Conservation (phyloP, 2,113 vertebrate genomes). For the Cyprinodon variegatus region DNA sequence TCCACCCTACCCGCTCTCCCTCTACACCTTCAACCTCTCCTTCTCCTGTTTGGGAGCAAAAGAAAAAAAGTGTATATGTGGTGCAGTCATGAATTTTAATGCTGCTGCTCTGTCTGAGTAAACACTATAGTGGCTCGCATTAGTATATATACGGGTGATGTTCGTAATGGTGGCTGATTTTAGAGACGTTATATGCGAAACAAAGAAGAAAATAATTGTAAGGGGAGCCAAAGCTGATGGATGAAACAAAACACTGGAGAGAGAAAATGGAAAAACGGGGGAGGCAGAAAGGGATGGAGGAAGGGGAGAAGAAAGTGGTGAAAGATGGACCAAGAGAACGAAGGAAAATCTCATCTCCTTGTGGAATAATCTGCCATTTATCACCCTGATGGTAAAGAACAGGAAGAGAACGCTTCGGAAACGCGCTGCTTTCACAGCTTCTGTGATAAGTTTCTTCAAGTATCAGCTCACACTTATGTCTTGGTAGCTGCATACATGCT, state of each 20-base stretch:
- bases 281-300: constrained; percentile 26
- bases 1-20: constrained; percentile 21
- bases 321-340: constrained; percentile 48
- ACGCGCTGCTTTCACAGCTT: constrained; percentile 62
- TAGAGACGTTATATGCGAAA: constrained; percentile 32
- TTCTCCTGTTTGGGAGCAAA: constrained; percentile 21
- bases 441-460: constrained; percentile 36
- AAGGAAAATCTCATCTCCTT: constrained; percentile 78
- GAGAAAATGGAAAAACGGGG: constrained; percentile 32
- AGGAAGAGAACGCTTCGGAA: constrained; percentile 38
- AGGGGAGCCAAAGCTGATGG: constrained; percentile 56
- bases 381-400: constrained; percentile 76
- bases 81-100: constrained; percentile 79
- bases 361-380: constrained; percentile 80
- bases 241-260: constrained; percentile 52
- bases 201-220: constrained; percentile 59
- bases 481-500: constrained; percentile 33
- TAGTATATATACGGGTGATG: constrained; percentile 38
- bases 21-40: constrained; percentile 42
- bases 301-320: constrained; percentile 29
- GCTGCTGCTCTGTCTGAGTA: constrained; percentile 61
- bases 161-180: constrained; percentile 26
- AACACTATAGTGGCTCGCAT: constrained; percentile 58
- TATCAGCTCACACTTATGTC: constrained; percentile 23
- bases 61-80: constrained; percentile 56